A percentile compares a stretch with the other conserved stretches of the same genome.
phyloP scores from a whole-genome alignment of 2,797 vertebrate species.

The Potorous gilbertii region DNA sequence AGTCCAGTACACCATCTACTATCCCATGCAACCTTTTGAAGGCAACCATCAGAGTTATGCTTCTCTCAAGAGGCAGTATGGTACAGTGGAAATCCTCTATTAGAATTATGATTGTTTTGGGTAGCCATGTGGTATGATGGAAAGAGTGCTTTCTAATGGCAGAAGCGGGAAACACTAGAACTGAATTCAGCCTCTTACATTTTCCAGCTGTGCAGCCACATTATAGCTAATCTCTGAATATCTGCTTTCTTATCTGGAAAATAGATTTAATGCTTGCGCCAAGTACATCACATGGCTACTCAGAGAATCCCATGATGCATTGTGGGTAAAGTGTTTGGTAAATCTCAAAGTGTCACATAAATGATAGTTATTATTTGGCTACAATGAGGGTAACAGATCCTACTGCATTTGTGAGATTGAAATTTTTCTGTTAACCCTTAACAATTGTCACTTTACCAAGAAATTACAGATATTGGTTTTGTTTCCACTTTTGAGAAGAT shows the following conservation, averaged over 20 bases:
- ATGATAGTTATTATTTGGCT: not conserved
- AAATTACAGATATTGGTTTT: not conserved
- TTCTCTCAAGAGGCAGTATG: not conserved
- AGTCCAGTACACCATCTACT: not conserved
- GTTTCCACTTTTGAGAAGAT: slow-evolving; percentile 31
- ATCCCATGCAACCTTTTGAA: not conserved
- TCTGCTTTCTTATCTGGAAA: not conserved
- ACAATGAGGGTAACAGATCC: not conserved
- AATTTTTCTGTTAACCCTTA: not conserved
- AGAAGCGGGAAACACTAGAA: not conserved
- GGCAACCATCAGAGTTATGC: not conserved
- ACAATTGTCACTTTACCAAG: slow-evolving; percentile 24
- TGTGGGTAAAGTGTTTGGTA: not conserved
- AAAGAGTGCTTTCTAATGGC: not conserved
- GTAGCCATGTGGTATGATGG: not conserved
- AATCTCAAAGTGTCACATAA: not conserved
- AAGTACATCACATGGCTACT: not conserved
- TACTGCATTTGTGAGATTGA: not conserved
- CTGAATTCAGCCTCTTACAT: not conserved
- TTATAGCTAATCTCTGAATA: not conserved
- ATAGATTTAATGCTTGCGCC: not conserved
- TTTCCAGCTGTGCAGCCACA: not conserved
- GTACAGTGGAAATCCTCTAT: not conserved
- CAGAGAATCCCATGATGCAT: not conserved
- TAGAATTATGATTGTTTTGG: not conserved